Percentiles rank a stretch among this genome's conserved stretches.
These are phyloP conservation scores for Lycophotia porphyrea DNA, from an alignment of 2,888 invertebrate genomes.

Conservation along the genomic window DNA sequence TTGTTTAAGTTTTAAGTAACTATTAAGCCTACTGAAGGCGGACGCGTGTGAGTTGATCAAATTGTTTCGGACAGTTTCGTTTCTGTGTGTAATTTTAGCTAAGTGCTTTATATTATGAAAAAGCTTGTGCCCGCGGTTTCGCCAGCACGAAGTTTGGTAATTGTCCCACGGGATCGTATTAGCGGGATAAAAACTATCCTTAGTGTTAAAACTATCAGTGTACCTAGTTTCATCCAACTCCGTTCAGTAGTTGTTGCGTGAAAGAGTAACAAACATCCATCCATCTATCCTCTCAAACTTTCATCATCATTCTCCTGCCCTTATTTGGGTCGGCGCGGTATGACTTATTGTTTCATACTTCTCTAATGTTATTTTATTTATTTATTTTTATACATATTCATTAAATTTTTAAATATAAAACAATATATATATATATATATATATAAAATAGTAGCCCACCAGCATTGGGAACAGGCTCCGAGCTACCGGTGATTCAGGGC, in stretches of 20 bases:
- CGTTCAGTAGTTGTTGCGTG: neutral
- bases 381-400: too few species aligned
- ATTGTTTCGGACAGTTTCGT: neutral
- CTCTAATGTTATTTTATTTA: too few species aligned
- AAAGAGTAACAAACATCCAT: neutral
- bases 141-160: neutral
- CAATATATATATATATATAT: too few species aligned
- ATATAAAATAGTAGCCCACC: too few species aligned
- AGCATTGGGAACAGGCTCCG: too few species aligned
- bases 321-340: too few species aligned
- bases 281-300: neutral
- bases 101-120: neutral
- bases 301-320: too few species aligned
- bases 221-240: neutral
- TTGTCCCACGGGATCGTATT: neutral
- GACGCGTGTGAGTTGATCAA: constrained; percentile 7
- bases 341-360: too few species aligned
- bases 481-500: too few species aligned
- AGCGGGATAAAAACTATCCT: neutral
- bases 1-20: constrained; percentile 27
- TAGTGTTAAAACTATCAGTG: neutral
- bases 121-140: neutral
- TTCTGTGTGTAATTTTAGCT: neutral
- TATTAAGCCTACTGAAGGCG: neutral
- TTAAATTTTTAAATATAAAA: too few species aligned